Conservation (phyloP, 2,888 invertebrate species). For the Allacma fusca region DNA sequence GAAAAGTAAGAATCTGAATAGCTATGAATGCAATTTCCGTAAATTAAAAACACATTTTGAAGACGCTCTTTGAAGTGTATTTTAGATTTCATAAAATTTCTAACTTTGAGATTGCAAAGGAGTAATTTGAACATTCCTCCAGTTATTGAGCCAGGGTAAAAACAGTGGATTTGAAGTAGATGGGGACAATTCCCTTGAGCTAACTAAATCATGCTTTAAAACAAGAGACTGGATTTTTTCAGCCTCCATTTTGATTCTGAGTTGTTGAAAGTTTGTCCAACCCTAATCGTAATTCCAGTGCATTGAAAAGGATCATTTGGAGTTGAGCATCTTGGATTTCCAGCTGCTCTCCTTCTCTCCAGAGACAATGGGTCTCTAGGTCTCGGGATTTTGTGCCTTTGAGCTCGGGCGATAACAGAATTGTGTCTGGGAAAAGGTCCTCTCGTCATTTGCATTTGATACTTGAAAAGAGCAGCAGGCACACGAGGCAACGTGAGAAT, state of each 20-base stretch:
- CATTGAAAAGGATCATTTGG: neutral
- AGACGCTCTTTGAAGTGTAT: no score
- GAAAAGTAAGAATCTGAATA: no score
- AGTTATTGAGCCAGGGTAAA: no score
- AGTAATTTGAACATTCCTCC: no score
- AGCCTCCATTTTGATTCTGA: neutral
- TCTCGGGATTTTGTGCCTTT: neutral
- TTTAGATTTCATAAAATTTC: no score
- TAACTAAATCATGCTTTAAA: no score
- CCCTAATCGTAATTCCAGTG: neutral
- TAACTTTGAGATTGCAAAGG: no score
- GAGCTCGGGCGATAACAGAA: neutral
- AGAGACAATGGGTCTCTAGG: constrained; percentile 1
- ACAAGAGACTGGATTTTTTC: neutral
- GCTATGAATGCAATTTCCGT: no score
- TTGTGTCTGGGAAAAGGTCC: neutral
- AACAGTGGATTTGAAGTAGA: no score
- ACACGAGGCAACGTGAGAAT: neutral
- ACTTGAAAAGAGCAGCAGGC: neutral
- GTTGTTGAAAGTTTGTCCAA: neutral
- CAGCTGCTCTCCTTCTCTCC: constrained; percentile 7
- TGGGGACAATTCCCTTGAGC: no score
- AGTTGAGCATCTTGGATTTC: neutral
- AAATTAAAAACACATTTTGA: no score
- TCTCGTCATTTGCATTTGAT: neutral